Percentiles rank a stretch among this genome's conserved stretches.
Conservation (phyloP, 1,140 invertebrate genomes). For the Lethocerus indicus region DNA sequence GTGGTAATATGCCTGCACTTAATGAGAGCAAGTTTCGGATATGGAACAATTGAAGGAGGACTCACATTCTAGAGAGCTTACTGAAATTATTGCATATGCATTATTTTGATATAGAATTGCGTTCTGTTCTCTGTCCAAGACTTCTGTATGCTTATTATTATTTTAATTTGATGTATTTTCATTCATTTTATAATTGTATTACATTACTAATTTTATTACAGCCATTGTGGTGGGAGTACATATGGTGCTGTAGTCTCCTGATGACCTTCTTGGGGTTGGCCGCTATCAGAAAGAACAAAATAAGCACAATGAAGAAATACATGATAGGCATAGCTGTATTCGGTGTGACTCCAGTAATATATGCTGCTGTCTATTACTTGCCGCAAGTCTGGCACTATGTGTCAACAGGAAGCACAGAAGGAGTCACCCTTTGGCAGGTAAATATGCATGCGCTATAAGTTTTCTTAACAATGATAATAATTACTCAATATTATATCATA, state of each 20-base stretch:
- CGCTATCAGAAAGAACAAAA: constrained; percentile 68
- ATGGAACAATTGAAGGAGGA: no score
- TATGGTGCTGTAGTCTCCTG: constrained; percentile 78
- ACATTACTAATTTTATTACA: constrained; percentile 25
- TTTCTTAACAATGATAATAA: no score
- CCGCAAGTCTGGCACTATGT: constrained; percentile 69
- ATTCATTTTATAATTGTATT: neutral
- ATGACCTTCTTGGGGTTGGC: constrained; percentile 72
- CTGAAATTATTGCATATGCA: neutral
- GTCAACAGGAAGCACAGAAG: constrained; percentile 40
- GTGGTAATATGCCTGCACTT: no score
- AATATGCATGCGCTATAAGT: constrained; percentile 12
- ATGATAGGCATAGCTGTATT: constrained; percentile 62
- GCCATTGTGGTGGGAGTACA: constrained; percentile 85
- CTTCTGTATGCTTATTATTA: no score
- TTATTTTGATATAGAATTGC: neutral
- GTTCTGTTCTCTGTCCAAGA: neutral
- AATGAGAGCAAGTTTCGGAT: no score
- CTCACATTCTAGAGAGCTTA: neutral
- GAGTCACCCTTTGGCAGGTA: constrained; percentile 66
- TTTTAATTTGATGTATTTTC: neutral
- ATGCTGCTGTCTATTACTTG: constrained; percentile 66
- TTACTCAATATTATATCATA: no score
- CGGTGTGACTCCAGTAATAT: constrained; percentile 64
- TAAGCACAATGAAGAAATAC: constrained; percentile 59